Conservation (phyloP, 2,888 invertebrate genomes). For the Chrysodeixis includens region DNA sequence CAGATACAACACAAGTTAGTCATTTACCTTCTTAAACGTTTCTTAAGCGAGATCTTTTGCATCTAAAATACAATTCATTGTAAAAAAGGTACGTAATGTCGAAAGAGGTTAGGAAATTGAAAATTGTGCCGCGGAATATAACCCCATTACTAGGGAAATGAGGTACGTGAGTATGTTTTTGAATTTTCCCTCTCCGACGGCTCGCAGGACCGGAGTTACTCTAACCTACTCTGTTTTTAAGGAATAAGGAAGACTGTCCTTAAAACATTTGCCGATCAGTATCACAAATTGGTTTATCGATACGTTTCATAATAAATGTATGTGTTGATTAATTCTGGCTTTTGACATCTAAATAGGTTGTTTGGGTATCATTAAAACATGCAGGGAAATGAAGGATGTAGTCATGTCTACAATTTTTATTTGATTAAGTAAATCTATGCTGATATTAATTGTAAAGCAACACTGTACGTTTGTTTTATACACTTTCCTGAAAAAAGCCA, state of each 20-base stretch:
- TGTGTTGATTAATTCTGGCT: conserved; percentile 10
- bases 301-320: conserved; percentile 33
- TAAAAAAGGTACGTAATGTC: conserved; percentile 79
- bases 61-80: conserved; percentile 68
- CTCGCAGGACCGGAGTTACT: conserved; percentile 42
- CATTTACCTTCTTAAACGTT: conserved; percentile 45
- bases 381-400: not conserved
- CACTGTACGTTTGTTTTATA: too few relatives aligned
- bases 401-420: not conserved
- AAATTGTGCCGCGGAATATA: conserved; percentile 87
- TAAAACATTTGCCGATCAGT: conserved; percentile 38
- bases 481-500: too few relatives aligned
- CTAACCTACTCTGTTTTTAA: conserved; percentile 46
- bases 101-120: conserved; percentile 87
- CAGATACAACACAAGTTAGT: not conserved
- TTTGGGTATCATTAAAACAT: not conserved
- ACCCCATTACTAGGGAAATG: conserved; percentile 88
- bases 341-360: not conserved
- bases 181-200: conserved; percentile 68
- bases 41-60: conserved; percentile 58
- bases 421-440: too few relatives aligned
- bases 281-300: conserved; percentile 45
- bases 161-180: conserved; percentile 86
- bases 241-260: conserved; percentile 45
- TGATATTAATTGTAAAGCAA: too few relatives aligned